Evolutionary conservation across 2,797 vertebrate genomes (phyloP).

Genomic region (Gymnothorax reevesii): DNA sequence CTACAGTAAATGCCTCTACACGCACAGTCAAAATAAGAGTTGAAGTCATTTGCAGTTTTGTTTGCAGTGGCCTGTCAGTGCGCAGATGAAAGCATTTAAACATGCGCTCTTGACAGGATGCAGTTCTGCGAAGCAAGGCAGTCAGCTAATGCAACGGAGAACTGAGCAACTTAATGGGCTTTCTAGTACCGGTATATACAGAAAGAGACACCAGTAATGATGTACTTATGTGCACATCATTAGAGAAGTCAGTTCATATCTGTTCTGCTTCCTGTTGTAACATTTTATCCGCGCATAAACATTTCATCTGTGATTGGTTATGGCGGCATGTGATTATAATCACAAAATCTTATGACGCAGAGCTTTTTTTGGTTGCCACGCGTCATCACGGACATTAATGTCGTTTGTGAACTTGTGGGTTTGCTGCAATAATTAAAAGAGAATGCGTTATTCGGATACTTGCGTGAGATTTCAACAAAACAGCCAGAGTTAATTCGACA

Average conservation of each 20-base stretch:
- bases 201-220: neutral
- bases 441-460: neutral
- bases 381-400: neutral
- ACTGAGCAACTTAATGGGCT: neutral
- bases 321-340: neutral
- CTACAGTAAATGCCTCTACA: neutral
- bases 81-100: slow-evolving; percentile 8
- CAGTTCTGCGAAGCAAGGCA: neutral
- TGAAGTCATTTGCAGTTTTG: neutral
- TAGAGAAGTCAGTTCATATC: neutral
- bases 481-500: too few species aligned
- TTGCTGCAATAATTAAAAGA: neutral
- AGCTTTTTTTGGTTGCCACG: neutral
- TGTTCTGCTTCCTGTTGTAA: neutral
- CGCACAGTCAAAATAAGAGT: neutral
- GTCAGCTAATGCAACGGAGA: neutral
- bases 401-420: neutral
- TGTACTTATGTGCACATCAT: neutral
- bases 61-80: neutral
- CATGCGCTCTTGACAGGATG: neutral
- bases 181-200: neutral
- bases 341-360: neutral
- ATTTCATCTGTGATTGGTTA: neutral
- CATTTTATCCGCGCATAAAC: neutral
- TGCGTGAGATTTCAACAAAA: neutral